phyloP scores from a whole-genome alignment of 2,113 vertebrate genomes.

The Macrotis lagotis region DNA sequence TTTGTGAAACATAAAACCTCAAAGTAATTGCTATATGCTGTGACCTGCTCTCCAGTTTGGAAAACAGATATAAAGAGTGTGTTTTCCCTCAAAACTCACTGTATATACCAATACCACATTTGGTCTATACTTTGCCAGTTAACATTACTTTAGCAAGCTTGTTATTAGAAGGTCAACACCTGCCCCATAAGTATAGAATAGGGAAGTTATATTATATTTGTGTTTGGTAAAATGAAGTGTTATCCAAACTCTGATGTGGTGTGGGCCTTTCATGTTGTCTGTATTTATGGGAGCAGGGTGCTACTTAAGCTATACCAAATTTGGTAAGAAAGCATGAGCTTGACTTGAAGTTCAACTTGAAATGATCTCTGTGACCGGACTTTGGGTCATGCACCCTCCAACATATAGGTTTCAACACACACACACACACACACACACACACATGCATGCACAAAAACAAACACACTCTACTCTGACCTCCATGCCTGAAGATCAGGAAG shows the following conservation, averaged over 20 bases:
- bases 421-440: neutral
- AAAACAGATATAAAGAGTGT: conserved; percentile 76
- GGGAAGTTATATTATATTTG: conserved; percentile 82
- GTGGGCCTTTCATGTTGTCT: conserved; percentile 77
- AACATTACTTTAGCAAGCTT: conserved; percentile 81
- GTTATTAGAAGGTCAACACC: conserved; percentile 83
- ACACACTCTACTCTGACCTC: too few species aligned
- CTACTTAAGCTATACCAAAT: conserved; percentile 76
- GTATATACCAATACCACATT: conserved; percentile 72
- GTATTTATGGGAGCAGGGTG: conserved; percentile 79
- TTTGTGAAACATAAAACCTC: conserved; percentile 68
- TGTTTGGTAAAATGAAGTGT: conserved; percentile 82
- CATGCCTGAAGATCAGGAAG: too few species aligned
- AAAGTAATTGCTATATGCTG: conserved; percentile 75
- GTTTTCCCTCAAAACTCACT: conserved; percentile 66
- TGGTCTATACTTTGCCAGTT: conserved; percentile 79
- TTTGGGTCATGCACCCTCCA: conserved; percentile 57
- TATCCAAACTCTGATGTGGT: conserved; percentile 81
- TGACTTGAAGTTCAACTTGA: conserved; percentile 76
- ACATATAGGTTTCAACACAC: conserved; percentile 65
- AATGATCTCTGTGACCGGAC: conserved; percentile 73
- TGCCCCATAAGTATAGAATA: conserved; percentile 83
- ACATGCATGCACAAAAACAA: too few species aligned
- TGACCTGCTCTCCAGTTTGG: conserved; percentile 54
- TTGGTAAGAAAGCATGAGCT: conserved; percentile 67